phyloP scores from a whole-genome alignment of 2,113 vertebrate species.

The Leptobrachium leishanense region DNA sequence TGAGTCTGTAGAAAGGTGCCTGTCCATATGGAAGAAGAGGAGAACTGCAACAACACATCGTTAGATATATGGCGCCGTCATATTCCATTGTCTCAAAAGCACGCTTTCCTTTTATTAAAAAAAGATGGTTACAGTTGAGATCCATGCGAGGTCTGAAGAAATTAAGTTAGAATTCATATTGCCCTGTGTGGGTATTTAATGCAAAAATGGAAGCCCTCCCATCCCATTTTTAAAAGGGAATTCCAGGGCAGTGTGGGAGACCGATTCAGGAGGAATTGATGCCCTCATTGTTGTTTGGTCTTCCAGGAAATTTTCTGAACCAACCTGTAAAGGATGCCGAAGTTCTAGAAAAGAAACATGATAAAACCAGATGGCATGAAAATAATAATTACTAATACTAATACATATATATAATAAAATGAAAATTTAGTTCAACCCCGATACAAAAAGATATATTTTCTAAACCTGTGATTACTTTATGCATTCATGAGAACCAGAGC shows the following conservation, averaged over 20 bases:
- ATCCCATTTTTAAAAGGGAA: not conserved
- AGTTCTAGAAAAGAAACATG: conserved; percentile 73
- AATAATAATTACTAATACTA: not conserved
- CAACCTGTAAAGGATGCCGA: conserved; percentile 81
- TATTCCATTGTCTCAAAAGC: not conserved
- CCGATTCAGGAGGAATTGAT: not conserved
- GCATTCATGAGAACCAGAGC: too few species aligned
- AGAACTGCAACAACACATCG: not conserved
- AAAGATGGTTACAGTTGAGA: not conserved
- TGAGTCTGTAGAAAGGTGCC: conserved; percentile 26
- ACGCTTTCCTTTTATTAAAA: not conserved
- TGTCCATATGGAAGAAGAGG: not conserved
- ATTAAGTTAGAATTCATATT: not conserved
- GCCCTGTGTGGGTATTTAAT: not conserved
- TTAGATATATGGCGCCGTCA: not conserved
- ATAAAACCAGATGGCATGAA: not conserved
- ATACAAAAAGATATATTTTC: too few species aligned
- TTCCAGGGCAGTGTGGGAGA: not conserved
- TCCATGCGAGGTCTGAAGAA: conserved; percentile 5
- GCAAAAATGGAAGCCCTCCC: not conserved
- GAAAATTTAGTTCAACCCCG: too few species aligned
- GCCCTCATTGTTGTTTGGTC: conserved; percentile 79
- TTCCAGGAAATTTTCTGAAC: conserved; percentile 86
- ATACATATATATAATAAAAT: too few species aligned
- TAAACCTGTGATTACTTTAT: too few species aligned